Percentiles rank a stretch among this genome's conserved stretches.
Evolutionary conservation across 2,113 vertebrate genomes (phyloP).

Genomic region (Proteles cristata): DNA sequence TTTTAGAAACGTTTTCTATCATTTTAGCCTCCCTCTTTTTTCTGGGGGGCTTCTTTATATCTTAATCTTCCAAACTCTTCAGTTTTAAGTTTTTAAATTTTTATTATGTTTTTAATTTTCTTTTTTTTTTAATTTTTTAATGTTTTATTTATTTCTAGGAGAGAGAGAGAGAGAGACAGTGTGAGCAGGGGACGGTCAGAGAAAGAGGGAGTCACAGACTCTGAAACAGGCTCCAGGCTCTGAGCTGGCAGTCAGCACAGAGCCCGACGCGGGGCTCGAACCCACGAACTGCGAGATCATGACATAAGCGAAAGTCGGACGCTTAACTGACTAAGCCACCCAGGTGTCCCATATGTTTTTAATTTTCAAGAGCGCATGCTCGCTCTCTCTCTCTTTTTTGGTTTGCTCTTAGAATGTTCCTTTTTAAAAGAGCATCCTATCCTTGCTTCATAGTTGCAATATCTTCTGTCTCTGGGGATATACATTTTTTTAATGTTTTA

Average conservation of each 20-base stretch:
- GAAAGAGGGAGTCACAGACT: no score
- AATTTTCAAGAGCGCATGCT: background rate
- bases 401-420: background rate
- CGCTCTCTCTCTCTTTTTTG: background rate
- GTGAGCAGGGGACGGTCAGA: no score
- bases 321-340: no score
- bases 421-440: conserved; percentile 20
- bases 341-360: background rate
- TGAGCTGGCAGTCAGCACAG: no score
- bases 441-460: background rate
- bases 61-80: background rate
- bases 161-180: no score
- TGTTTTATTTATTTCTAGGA: no score
- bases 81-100: conserved; percentile 13
- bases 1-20: background rate
- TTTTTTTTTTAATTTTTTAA: no score
- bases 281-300: no score
- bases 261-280: no score
- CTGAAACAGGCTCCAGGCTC: no score
- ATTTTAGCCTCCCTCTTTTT: conserved; percentile 11
- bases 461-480: background rate
- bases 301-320: no score
- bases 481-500: background rate
- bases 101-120: conserved; percentile 28
- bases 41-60: background rate